Evolutionary conservation across 2,888 invertebrate genomes (phyloP), one percentile per base, ranked within the genome.

Genomic region (Tetheella fluctuosa): DNA sequence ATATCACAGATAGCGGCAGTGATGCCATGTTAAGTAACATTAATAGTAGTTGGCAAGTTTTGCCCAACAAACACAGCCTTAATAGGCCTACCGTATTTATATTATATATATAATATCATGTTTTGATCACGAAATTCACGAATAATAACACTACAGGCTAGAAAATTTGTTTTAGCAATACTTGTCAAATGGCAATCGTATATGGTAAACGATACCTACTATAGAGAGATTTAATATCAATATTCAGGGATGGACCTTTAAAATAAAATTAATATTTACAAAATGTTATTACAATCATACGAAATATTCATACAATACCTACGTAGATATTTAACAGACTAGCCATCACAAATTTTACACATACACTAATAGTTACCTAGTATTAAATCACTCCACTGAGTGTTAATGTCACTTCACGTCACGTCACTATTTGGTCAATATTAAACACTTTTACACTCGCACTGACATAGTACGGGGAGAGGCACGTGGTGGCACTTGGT

Each of bases 381-480:
- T 75, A 58, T 66, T 59, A 56, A 52, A 73, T 76, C 74, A 77
- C 69, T 76, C 67, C 65, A 73, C 68, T 73, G 57, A 61, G 58
- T 65, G 64, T 67, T 63, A 53, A 63, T 70, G 77, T 70, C 73
- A 74, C 75, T 66, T 61, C 65, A 68, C 69, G 68, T 79, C 79
- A 86, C 81, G 77, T 74, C 77, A 84, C 80, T 78, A 68, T 68
- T 70, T 65, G 69, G 59, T 65, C 60, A 48, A 17, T 48, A 48
- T 48, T 2, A 20, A 65, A 73, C 81, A 83, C 93, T 67, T 67
- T 76, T 91, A 96, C 86, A 97, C 97, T 91, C 96, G 96, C 86
- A 96, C 96, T 86, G 97, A 96, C 81, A 96, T 95, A 59, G 95
- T 95, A 73, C 96, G 94, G 54, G 95, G 93, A 54, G 95, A 93